These are phyloP conservation scores for Anguilla anguilla DNA, from an alignment of 2,797 vertebrate species.

Conservation along the genomic window DNA sequence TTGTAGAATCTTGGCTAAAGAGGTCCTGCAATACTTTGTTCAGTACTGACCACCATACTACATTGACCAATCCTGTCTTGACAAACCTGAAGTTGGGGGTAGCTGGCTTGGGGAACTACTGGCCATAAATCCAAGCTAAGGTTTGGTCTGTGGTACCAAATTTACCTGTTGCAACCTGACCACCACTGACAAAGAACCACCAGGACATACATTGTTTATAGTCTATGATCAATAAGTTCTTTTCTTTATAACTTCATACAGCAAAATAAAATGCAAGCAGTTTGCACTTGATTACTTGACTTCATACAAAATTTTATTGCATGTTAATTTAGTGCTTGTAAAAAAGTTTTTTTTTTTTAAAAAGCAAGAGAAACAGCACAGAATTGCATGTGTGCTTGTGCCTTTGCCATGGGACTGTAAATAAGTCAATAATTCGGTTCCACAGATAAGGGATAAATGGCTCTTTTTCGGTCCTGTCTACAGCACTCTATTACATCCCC, in stretches of 20 bases:
- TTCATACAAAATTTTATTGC: background rate
- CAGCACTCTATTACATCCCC: background rate
- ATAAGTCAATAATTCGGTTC: background rate
- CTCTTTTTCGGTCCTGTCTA: background rate
- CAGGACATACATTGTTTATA: background rate
- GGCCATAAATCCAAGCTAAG: background rate
- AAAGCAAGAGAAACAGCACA: background rate
- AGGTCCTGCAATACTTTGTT: background rate
- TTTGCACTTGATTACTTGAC: background rate
- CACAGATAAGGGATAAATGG: constrained; percentile 9
- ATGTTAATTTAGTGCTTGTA: background rate
- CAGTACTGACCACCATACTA: background rate
- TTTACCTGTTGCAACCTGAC: background rate
- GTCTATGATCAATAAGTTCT: background rate
- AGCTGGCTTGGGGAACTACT: background rate
- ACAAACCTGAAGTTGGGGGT: background rate
- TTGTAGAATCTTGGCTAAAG: background rate
- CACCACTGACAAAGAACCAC: background rate
- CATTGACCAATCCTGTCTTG: background rate
- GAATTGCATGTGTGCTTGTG: background rate
- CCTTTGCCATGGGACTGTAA: background rate
- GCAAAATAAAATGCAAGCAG: background rate
- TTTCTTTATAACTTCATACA: background rate
- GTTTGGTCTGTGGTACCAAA: background rate
- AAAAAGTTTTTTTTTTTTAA: background rate